phyloP scores from a whole-genome alignment of 30 jellyfish, hydroid and myxozoan genomes.

The Hydractinia symbiolongicarpus region DNA sequence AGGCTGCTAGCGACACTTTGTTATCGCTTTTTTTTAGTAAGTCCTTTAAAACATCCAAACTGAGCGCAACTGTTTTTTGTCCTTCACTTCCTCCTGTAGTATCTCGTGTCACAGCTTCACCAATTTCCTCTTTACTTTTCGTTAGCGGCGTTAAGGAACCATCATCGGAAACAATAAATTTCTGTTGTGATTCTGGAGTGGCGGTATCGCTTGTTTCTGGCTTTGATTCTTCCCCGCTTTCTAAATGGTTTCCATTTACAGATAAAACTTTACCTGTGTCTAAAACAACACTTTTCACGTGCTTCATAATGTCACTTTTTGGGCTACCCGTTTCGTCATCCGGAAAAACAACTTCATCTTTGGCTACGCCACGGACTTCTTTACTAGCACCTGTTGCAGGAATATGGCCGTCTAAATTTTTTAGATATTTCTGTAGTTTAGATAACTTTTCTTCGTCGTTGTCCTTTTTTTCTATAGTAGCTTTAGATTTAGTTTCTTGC shows the following conservation, averaged over 20 bases:
- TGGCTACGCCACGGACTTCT: slow-evolving; percentile 60
- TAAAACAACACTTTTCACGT: slow-evolving; percentile 70
- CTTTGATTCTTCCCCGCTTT: slow-evolving; percentile 18
- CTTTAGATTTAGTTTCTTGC: slow-evolving; percentile 23
- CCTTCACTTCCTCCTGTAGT: neutral
- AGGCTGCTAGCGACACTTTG: slow-evolving; percentile 78
- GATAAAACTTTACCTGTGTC: slow-evolving; percentile 88
- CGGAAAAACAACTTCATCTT: slow-evolving; percentile 80
- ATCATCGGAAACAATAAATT: slow-evolving; percentile 23
- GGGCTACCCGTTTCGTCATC: slow-evolving; percentile 40
- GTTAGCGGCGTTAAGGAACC: slow-evolving; percentile 11
- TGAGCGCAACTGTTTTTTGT: slow-evolving; percentile 59
- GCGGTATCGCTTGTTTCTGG: slow-evolving; percentile 47
- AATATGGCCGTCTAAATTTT: slow-evolving; percentile 25
- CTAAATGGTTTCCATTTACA: slow-evolving; percentile 36
- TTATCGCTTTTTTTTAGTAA: slow-evolving; percentile 64
- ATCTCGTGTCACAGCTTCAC: slow-evolving; percentile 15
- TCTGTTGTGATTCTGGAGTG: slow-evolving; percentile 46
- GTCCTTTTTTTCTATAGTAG: slow-evolving; percentile 4
- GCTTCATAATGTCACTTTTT: slow-evolving; percentile 63
- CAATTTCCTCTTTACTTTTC: neutral
- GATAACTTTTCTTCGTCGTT: neutral
- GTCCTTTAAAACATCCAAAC: slow-evolving; percentile 76
- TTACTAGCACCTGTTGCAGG: slow-evolving; percentile 14
- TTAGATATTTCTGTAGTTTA: slow-evolving; percentile 22